Evolutionary conservation across 2,113 vertebrate genomes (phyloP).

Genomic region (Anguilla rostrata): DNA sequence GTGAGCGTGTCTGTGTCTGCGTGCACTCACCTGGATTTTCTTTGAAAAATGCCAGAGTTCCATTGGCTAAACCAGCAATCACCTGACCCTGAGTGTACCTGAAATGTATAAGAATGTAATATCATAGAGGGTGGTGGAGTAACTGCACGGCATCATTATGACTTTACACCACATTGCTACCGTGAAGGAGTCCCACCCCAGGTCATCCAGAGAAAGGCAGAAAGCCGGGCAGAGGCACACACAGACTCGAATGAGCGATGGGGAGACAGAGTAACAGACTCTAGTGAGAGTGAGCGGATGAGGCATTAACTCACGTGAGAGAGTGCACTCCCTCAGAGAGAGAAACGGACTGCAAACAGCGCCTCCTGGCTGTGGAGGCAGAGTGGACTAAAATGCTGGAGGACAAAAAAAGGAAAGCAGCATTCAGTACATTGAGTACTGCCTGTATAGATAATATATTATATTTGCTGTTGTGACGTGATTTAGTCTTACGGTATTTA

Average conservation of each 20-base stretch:
- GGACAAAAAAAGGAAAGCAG: no score
- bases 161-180: neutral
- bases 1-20: neutral
- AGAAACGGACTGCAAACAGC: constrained; percentile 63
- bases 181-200: neutral
- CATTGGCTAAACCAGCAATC: constrained; percentile 70
- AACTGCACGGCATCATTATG: neutral
- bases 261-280: neutral
- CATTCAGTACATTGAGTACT: neutral
- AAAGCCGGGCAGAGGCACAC: no score
- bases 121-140: neutral
- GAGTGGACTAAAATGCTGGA: constrained; percentile 68
- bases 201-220: neutral
- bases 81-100: constrained; percentile 66
- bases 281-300: neutral
- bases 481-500: neutral
- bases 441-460: neutral
- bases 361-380: constrained; percentile 56
- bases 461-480: neutral
- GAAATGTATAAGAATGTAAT: neutral
- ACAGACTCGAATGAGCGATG: neutral
- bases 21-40: constrained; percentile 57
- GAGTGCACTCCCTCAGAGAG: constrained; percentile 72
- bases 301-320: constrained; percentile 60
- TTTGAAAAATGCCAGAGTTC: constrained; percentile 69